A percentile compares a stretch with the other conserved stretches of the same genome.
These are phyloP conservation scores for Willowsia nigromaculata DNA, from an alignment of 2,888 invertebrate genomes.

Conservation along the genomic window DNA sequence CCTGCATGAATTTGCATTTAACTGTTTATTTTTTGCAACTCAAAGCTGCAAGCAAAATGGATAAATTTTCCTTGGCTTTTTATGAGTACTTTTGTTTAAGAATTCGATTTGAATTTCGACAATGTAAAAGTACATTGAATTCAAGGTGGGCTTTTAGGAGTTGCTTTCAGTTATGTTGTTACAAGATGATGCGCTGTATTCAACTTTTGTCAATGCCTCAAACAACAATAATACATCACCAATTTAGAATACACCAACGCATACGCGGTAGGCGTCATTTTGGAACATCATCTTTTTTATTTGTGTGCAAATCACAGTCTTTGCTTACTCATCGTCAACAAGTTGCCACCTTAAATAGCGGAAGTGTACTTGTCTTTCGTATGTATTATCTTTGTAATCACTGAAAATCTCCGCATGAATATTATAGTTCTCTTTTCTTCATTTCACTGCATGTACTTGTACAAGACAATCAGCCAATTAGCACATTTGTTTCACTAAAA, in stretches of 20 bases:
- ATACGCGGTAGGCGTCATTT: constrained; percentile 38
- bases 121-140: too few species aligned
- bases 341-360: neutral
- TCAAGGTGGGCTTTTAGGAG: too few species aligned
- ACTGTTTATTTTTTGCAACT: neutral
- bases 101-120: too few species aligned
- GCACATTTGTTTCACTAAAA: neutral
- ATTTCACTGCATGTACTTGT: neutral
- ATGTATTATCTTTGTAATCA: too few species aligned
- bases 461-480: constrained; percentile 45
- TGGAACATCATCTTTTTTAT: neutral
- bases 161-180: too few species aligned
- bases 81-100: too few species aligned
- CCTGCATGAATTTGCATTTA: constrained; percentile 32
- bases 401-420: too few species aligned
- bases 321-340: neutral
- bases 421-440: neutral
- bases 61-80: too few species aligned
- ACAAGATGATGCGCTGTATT: too few species aligned
- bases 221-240: too few species aligned
- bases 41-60: too few species aligned
- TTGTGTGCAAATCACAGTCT: neutral
- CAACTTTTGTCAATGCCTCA: too few species aligned
- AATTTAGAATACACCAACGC: constrained; percentile 18
- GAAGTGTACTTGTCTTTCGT: neutral